Evolutionary conservation across 2,888 invertebrate species (phyloP), one percentile per base, ranked within the genome.

Genomic region (Theretra japonica): DNA sequence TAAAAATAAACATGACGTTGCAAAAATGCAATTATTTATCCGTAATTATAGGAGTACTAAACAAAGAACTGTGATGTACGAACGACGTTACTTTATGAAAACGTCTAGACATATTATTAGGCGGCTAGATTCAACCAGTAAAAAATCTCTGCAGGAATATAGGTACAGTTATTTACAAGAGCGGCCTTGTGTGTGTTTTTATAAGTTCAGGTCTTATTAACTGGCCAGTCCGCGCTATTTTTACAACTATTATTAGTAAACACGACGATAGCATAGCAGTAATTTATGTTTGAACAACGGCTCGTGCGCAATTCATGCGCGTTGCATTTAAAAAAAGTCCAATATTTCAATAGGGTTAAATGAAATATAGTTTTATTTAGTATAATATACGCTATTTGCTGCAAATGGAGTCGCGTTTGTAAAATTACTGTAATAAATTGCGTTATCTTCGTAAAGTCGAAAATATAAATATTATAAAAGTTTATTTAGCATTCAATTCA

Each of bases 21-120:
- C 19, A 4, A n/a, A 53, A 53, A n/a, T 53, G 41, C 41, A 41
- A 41, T 53, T 53, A 53, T 53, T 53, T 4, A 53, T 4, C 4
- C n/a, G n/a, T 19, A 53, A n/a, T n/a, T 19, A 53, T 7, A 53
- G 5, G 53, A n/a, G 53, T 3, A 53, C 4, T 53, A 53, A n/a
- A 53, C n/a, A 53, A 53, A n/a, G n/a, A 17, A 17, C n/a, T 53
- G n/a, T n/a, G 6, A n/a, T 23, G 41, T 23, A 17, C 15, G 23
- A 17, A 23, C 41, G 23, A 65, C 6, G 1, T 48, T 23, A 23
- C 5, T 48, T 48, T 65, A 48, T 65, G 33, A 33, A 41, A 41
- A 65, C 21, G 41, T 41, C 41, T 41, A 65, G 65, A 65, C 65
- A 48, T 41, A 65, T 48, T 65, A 65, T 48, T 65, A 65, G 48